Conservation (phyloP, 2,113 vertebrate genomes). For the Dromiciops gliroides region DNA sequence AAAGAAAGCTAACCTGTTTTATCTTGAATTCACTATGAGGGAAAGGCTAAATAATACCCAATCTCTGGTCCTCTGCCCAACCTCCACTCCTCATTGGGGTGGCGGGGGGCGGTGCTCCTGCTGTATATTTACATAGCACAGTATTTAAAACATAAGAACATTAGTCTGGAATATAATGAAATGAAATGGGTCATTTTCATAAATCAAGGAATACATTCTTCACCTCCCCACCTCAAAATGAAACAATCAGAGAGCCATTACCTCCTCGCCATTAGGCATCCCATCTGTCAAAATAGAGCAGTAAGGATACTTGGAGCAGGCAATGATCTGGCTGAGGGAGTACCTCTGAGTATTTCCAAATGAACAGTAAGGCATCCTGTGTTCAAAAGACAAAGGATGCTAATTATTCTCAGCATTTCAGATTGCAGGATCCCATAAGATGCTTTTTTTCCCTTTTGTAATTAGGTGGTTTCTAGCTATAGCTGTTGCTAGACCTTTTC, state of each 20-base stretch:
- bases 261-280: conserved; percentile 47
- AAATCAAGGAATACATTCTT: neutral
- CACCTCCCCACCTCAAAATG: neutral
- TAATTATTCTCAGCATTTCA: conserved; percentile 44
- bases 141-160: neutral
- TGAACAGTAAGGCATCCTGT: neutral
- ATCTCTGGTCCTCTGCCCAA: fast-evolving
- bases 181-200: conserved; percentile 56
- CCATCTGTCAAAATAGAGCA: conserved; percentile 29
- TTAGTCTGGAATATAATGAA: conserved; percentile 32
- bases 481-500: fast-evolving
- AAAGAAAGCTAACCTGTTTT: neutral
- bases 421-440: fast-evolving
- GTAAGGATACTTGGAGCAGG: conserved; percentile 4
- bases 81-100: fast-evolving
- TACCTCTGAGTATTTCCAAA: conserved; percentile 47
- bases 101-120: fast-evolving
- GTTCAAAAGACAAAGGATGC: neutral
- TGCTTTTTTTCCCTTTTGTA: neutral
- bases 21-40: neutral
- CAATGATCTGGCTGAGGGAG: neutral
- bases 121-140: neutral
- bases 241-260: conserved; percentile 41
- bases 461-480: fast-evolving
- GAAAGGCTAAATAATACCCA: neutral